These are phyloP conservation scores for Drosophila anomelani DNA, from an alignment of 2,888 invertebrate species.

Conservation along the genomic window DNA sequence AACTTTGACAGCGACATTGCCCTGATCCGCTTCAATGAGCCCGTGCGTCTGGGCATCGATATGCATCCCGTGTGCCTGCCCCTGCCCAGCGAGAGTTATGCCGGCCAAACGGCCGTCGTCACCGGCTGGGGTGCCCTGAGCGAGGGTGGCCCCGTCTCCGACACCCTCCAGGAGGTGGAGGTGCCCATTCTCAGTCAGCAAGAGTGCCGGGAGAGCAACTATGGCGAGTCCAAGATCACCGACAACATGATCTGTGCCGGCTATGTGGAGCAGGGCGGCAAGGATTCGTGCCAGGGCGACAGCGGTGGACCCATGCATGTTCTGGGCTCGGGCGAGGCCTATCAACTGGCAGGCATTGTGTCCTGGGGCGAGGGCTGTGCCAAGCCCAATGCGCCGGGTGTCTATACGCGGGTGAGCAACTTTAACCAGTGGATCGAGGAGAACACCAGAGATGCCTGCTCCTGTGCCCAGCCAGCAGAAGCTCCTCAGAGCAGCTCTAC, in stretches of 20 bases:
- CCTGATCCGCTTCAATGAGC: constrained; percentile 88
- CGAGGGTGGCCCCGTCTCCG: constrained; percentile 89
- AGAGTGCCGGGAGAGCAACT: constrained; percentile 80
- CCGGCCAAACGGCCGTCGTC: constrained; percentile 86
- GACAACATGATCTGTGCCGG: constrained; percentile 84
- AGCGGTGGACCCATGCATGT: constrained; percentile 84
- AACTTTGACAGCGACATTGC: constrained; percentile 94
- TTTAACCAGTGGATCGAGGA: constrained; percentile 88
- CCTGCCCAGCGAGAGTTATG: constrained; percentile 76
- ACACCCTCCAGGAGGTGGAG: constrained; percentile 89
- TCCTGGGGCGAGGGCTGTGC: constrained; percentile 86
- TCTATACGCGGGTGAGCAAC: constrained; percentile 92
- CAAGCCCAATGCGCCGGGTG: constrained; percentile 90
- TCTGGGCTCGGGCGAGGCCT: constrained; percentile 49
- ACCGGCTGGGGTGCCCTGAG: constrained; percentile 92
- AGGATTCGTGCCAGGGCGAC: constrained; percentile 84
- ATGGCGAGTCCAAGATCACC: constrained; percentile 79
- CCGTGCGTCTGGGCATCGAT: constrained; percentile 86
- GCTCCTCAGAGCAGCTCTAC: constrained; percentile 22
- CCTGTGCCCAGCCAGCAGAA: constrained; percentile 84
- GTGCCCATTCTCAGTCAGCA: constrained; percentile 89
- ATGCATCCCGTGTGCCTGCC: constrained; percentile 93
- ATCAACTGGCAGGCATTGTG: constrained; percentile 87
- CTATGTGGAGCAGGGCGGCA: constrained; percentile 77
- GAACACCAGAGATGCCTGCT: constrained; percentile 89